phyloP scores from a whole-genome alignment of 1,140 invertebrate genomes.

The Diorhabda sublineata region DNA sequence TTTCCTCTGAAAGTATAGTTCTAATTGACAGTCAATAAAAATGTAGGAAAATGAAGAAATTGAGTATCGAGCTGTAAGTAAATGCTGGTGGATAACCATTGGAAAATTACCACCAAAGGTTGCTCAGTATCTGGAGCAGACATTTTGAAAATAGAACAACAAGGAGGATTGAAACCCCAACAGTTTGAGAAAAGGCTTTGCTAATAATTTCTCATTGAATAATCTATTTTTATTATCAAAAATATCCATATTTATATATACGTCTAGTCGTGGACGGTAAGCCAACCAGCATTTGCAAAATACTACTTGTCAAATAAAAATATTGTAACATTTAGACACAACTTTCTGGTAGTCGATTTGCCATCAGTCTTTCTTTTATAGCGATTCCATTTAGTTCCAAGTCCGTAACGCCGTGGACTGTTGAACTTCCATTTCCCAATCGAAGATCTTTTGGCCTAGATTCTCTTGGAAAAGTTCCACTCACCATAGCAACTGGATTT shows the following conservation, averaged over 20 bases:
- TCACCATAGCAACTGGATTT: conserved; percentile 43
- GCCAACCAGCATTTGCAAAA: conserved; percentile 3
- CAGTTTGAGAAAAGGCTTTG: no score
- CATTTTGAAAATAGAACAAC: no score
- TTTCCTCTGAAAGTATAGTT: no score
- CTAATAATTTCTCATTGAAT: no score
- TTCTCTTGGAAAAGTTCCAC: conserved; percentile 45
- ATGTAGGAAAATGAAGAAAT: no score
- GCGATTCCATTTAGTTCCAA: conserved; percentile 60
- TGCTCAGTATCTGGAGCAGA: no score
- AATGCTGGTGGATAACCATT: no score
- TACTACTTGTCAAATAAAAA: neutral
- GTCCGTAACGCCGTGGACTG: conserved; percentile 37
- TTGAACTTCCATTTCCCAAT: conserved; percentile 40
- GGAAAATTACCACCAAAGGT: no score
- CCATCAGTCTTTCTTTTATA: conserved; percentile 70
- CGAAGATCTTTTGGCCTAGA: conserved; percentile 44
- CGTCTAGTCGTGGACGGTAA: conserved; percentile 3
- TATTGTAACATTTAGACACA: conserved; percentile 58
- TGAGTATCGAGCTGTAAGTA: no score
- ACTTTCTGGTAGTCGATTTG: conserved; percentile 69
- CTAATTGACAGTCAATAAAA: no score
- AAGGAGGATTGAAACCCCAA: no score
- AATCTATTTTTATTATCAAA: neutral
- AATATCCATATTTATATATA: neutral